These are phyloP conservation scores for Acrossocheilus fasciatus DNA, from an alignment of 2,797 vertebrate species.

Conservation along the genomic window DNA sequence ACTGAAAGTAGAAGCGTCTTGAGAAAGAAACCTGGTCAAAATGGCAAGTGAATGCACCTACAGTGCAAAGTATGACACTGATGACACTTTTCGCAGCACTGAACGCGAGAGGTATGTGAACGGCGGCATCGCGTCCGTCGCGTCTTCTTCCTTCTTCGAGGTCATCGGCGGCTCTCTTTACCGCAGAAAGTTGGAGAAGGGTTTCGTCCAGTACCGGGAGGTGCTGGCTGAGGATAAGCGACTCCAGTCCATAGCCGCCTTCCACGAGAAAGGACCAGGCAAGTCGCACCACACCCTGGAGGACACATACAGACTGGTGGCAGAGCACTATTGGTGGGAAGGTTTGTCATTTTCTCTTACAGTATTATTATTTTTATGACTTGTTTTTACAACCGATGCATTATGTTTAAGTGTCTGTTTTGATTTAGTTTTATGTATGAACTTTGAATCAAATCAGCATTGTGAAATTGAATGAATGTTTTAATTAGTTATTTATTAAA, in stretches of 20 bases:
- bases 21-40: slow-evolving; percentile 60
- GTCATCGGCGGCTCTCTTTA: slow-evolving; percentile 80
- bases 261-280: slow-evolving; percentile 75
- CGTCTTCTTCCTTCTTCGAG: slow-evolving; percentile 76
- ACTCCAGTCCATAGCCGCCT: slow-evolving; percentile 75
- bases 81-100: slow-evolving; percentile 67
- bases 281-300: slow-evolving; percentile 81
- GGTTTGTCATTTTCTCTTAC: slow-evolving; percentile 67
- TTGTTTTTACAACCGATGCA: not conserved
- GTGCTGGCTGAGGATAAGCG: slow-evolving; percentile 79
- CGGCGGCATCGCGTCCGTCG: slow-evolving; percentile 56
- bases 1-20: slow-evolving; percentile 28
- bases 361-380: not conserved
- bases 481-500: not conserved
- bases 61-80: slow-evolving; percentile 64
- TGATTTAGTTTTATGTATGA: not conserved
- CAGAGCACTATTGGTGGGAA: slow-evolving; percentile 88
- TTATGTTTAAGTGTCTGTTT: not conserved
- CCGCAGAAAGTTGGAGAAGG: slow-evolving; percentile 82
- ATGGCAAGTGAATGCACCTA: slow-evolving; percentile 78
- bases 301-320: slow-evolving; percentile 85
- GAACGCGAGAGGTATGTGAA: slow-evolving; percentile 58
- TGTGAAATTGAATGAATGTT: not conserved
- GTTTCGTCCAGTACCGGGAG: slow-evolving; percentile 82
- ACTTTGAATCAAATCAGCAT: not conserved